phyloP scores from a whole-genome alignment of 1,140 invertebrate genomes.

The Aphelinus certus region DNA sequence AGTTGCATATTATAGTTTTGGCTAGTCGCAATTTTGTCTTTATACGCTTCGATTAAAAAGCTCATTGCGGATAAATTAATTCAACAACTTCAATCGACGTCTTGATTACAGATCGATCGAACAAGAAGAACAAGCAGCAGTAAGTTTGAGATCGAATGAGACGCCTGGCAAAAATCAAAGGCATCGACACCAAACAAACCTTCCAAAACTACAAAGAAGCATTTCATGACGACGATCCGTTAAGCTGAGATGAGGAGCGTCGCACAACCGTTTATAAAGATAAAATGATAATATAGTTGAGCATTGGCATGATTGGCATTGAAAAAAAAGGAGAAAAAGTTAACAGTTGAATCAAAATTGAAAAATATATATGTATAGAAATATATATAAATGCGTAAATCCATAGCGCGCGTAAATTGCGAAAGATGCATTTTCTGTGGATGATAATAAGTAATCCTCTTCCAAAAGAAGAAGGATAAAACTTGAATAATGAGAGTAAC shows the following conservation, averaged over 20 bases:
- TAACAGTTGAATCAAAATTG: background rate
- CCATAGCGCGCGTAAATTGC: background rate
- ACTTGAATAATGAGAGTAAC: background rate
- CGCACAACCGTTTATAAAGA: background rate
- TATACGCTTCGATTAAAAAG: no score
- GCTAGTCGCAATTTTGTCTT: no score
- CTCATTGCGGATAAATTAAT: no score
- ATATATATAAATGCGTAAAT: background rate
- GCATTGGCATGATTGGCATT: background rate
- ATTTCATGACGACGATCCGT: conserved; percentile 10
- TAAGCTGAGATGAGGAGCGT: background rate
- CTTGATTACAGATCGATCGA: conserved; percentile 50
- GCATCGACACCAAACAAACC: conserved; percentile 15
- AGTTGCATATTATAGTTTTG: no score
- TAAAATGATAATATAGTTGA: background rate
- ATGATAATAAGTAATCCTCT: conserved; percentile 28
- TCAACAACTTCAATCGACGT: background rate
- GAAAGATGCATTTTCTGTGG: conserved; percentile 30
- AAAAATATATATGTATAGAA: background rate
- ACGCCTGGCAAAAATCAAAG: conserved; percentile 28
- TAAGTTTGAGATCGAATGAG: conserved; percentile 29
- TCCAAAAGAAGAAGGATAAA: background rate
- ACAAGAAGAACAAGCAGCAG: conserved; percentile 51
- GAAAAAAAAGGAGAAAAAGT: background rate
- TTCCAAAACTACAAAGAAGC: conserved; percentile 24